These are phyloP conservation scores for Rhinichthys osculus DNA, from an alignment of 2,797 vertebrate species.

Conservation along the genomic window DNA sequence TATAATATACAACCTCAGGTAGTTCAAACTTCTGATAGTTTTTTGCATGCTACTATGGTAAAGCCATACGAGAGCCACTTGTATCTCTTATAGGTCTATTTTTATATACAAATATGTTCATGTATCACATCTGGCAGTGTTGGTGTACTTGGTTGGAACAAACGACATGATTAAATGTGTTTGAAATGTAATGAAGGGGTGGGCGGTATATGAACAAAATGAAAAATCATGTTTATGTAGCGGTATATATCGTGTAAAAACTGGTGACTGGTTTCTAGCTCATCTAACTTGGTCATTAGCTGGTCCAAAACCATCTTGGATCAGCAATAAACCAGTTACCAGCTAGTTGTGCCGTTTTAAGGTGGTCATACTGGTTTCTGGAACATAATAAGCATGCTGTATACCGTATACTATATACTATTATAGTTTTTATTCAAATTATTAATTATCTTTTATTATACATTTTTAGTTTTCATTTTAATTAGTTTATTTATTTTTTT, in stretches of 20 bases:
- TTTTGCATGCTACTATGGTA: slow-evolving; percentile 80
- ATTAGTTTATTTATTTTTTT: neutral
- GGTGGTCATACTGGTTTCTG: neutral
- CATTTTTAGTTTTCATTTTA: neutral
- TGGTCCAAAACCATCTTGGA: slow-evolving; percentile 4
- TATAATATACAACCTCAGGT: slow-evolving; percentile 80
- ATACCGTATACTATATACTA: neutral
- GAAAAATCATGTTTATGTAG: neutral
- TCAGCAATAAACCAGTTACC: neutral
- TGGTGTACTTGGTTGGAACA: neutral
- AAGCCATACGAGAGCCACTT: slow-evolving; percentile 81
- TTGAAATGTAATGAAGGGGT: neutral
- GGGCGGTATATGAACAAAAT: slow-evolving; percentile 6
- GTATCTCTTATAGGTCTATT: slow-evolving; percentile 81
- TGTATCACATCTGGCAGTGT: slow-evolving; percentile 10
- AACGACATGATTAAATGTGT: neutral
- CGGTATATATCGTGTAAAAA: neutral
- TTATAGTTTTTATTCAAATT: neutral
- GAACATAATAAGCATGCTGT: neutral
- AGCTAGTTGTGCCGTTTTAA: neutral
- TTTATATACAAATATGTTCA: slow-evolving; percentile 73
- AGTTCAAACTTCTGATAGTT: slow-evolving; percentile 78
- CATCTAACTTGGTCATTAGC: slow-evolving; percentile 12
- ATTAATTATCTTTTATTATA: neutral
- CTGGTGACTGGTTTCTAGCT: neutral